Evolutionary conservation across 2,888 invertebrate species (phyloP), one percentile per base, ranked within the genome.

Genomic region (Diaprepes abbreviatus): DNA sequence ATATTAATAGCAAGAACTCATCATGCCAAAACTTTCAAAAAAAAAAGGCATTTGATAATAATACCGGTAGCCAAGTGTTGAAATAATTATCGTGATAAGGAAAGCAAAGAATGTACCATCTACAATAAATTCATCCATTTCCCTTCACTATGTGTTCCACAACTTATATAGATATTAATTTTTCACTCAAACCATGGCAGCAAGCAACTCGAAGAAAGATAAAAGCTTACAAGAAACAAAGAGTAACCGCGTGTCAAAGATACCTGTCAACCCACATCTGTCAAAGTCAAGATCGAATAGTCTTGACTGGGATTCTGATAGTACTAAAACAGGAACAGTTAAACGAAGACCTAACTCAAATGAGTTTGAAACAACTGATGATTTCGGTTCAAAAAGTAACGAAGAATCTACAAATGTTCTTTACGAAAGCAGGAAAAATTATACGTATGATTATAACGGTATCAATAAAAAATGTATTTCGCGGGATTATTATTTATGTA

Each of bases 271-370:
- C 24, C 66, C 69, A 1, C 36, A 45, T 40, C 45, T 72, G 43
- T 57, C 59, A 19, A 74, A 76, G 55, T 72, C 74, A n/a, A 69
- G 73, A 21, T 72, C 73, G 58, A 82, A 81, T 73, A 83, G 83
- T 40, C 82, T 90, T 73, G 92, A 92, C 80, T 92, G 92, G 91
- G 92, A 92, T 81, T 90, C 89, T 19, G 90, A 91, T 35, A 91
- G 91, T 19, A 85, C 88, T 28, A 88, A 88, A 79, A 92, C 92
- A 0, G 92, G 92, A 10, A 92, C 92, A 1, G 91, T 92, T 2
- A 92, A 91, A 80, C 85, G 91, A 74, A 86, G 91, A 73, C 88
- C 90, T 60, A 85, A 87, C 28, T 90, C 90, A 17, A 60, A 31
- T 19, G 62, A 66, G 12, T 66, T 63, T 31, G 19, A n/a, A 6